Percentiles rank a stretch among this genome's conserved stretches.
These are phyloP conservation scores for Atherinosoma microstoma DNA, from an alignment of 2,797 vertebrate species.

Conservation along the genomic window DNA sequence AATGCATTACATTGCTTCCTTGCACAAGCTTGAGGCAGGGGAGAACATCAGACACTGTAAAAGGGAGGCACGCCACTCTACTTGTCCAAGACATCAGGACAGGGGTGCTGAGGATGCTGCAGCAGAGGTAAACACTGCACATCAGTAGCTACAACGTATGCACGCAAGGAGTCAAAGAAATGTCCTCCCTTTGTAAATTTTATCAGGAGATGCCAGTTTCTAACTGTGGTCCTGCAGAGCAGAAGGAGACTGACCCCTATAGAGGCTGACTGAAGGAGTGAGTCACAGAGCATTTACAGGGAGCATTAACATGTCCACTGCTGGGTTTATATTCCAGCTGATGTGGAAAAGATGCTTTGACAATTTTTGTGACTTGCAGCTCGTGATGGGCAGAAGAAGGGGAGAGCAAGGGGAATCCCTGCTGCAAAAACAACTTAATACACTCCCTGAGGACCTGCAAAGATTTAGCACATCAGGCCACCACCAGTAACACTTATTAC, in stretches of 20 bases:
- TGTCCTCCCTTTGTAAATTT: slow-evolving; percentile 33
- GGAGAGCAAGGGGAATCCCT: slow-evolving; percentile 68
- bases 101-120: slow-evolving; percentile 30
- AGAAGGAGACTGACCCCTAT: slow-evolving; percentile 12
- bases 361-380: slow-evolving; percentile 30
- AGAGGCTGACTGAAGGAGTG: slow-evolving; percentile 12
- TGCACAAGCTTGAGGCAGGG: slow-evolving; percentile 22
- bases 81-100: slow-evolving; percentile 1
- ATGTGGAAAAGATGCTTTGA: slow-evolving; percentile 34
- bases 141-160: slow-evolving; percentile 9
- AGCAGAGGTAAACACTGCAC: slow-evolving; percentile 21
- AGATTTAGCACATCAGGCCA: slow-evolving; percentile 37
- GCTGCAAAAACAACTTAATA: slow-evolving; percentile 79
- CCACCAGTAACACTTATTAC: neutral
- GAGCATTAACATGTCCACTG: slow-evolving; percentile 25
- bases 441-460: slow-evolving; percentile 46
- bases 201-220: slow-evolving; percentile 39
- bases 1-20: slow-evolving; percentile 28
- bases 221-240: slow-evolving; percentile 24
- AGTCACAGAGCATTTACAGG: slow-evolving; percentile 14
- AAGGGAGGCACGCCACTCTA: slow-evolving; percentile 2
- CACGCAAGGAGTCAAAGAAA: slow-evolving; percentile 15
- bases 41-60: slow-evolving; percentile 17
- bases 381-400: slow-evolving; percentile 34
- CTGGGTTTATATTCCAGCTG: slow-evolving; percentile 39